Evolutionary conservation across 2,113 vertebrate species (phyloP).

Genomic region (Ancistrus triradiatus): DNA sequence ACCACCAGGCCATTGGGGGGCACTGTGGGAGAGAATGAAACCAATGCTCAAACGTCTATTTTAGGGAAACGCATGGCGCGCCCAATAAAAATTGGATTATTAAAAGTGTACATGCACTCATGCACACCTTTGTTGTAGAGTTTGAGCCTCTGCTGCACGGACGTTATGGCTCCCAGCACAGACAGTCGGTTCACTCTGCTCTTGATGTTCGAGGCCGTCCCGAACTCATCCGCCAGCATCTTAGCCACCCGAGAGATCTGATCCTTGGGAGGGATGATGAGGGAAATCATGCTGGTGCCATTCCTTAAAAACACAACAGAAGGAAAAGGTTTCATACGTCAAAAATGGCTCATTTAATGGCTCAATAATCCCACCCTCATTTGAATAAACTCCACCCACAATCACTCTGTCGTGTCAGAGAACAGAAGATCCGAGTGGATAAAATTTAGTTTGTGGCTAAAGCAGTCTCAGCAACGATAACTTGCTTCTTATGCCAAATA

Average conservation of each 20-base stretch:
- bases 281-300: constrained; percentile 99
- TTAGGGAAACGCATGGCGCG: no score
- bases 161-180: constrained; percentile 98
- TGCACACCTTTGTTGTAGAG: constrained; percentile 96
- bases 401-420: no score
- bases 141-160: constrained; percentile 99
- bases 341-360: no score
- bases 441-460: no score
- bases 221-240: constrained; percentile 98
- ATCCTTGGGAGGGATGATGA: constrained; percentile 99
- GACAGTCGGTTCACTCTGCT: constrained; percentile 98
- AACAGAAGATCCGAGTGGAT: no score
- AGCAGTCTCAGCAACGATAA: no score
- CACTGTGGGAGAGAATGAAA: constrained; percentile 74
- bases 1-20: constrained; percentile 99
- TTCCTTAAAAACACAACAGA: constrained; percentile 72
- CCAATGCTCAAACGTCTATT: no score
- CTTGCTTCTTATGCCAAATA: no score
- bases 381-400: no score
- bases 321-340: no score
- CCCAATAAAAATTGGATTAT: not conserved
- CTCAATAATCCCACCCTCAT: no score
- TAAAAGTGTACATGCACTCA: not conserved
- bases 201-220: constrained; percentile 98
- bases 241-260: constrained; percentile 99